Conservation (phyloP, 2,888 invertebrate species). For the Eupithecia inturbata region DNA sequence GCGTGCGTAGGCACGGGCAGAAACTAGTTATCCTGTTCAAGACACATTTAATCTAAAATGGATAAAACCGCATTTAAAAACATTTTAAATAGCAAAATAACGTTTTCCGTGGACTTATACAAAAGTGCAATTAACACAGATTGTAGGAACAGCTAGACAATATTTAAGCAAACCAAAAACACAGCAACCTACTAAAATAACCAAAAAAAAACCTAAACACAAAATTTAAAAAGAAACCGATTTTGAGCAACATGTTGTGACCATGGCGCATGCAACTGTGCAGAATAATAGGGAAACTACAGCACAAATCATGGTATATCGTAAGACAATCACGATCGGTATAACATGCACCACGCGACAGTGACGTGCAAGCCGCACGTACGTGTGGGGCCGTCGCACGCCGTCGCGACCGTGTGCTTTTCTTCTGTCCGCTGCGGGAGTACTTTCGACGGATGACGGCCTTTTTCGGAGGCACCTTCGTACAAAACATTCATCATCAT, state of each 20-base stretch:
- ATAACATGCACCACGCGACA: conserved; percentile 1
- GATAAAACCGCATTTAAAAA: neutral
- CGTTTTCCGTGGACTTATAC: neutral
- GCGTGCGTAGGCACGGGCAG: too few relatives aligned
- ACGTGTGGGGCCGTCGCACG: conserved; percentile 34
- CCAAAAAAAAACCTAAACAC: neutral
- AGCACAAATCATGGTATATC: neutral
- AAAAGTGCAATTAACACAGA: neutral
- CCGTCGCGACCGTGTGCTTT: conserved; percentile 52
- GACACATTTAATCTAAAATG: neutral
- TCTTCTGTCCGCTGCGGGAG: conserved; percentile 71
- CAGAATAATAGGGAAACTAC: neutral
- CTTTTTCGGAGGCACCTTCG: conserved; percentile 42
- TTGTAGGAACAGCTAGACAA: neutral
- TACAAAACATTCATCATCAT: neutral
- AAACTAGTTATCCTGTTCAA: too few relatives aligned
- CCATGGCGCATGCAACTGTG: neutral
- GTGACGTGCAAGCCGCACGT: conserved; percentile 19
- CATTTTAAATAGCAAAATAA: too few relatives aligned
- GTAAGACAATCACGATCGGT: neutral
- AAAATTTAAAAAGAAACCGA: neutral
- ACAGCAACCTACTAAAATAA: neutral
- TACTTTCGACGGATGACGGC: conserved; percentile 60
- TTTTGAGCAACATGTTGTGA: neutral
- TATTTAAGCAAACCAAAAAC: neutral